Evolutionary conservation across 2,797 vertebrate species (phyloP).

Genomic region (Brotula barbata): DNA sequence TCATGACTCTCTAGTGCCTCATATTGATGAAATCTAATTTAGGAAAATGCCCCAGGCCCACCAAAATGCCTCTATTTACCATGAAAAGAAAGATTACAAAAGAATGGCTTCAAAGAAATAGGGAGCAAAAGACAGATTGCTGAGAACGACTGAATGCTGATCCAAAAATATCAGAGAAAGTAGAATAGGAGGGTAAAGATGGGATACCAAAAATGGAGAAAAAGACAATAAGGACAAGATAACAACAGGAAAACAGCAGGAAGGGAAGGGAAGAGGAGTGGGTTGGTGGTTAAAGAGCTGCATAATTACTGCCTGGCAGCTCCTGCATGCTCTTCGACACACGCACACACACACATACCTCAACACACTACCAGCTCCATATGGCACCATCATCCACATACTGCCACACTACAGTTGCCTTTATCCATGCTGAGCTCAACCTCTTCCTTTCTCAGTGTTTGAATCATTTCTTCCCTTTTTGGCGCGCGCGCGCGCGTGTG

Average conservation of each 20-base stretch:
- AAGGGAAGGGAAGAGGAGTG: slow-evolving; percentile 37
- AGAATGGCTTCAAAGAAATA: slow-evolving; percentile 36
- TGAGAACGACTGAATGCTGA: slow-evolving; percentile 43
- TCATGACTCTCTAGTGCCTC: too few relatives aligned
- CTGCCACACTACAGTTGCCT: slow-evolving; percentile 29
- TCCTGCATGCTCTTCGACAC: slow-evolving; percentile 21
- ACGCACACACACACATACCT: slow-evolving; percentile 28
- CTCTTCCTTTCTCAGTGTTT: slow-evolving; percentile 21
- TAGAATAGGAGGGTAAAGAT: slow-evolving; percentile 51
- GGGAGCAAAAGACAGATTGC: slow-evolving; percentile 40
- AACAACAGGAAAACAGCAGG: slow-evolving; percentile 59
- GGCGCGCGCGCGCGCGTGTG: slow-evolving; percentile 7
- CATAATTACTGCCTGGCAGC: slow-evolving; percentile 71
- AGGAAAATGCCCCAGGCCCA: too few relatives aligned
- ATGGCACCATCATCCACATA: slow-evolving; percentile 42
- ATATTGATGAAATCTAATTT: too few relatives aligned
- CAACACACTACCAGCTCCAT: slow-evolving; percentile 52
- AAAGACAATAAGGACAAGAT: slow-evolving; percentile 56
- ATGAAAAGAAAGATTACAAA: slow-evolving; percentile 16
- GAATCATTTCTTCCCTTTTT: slow-evolving; percentile 16
- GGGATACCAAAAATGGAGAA: slow-evolving; percentile 27
- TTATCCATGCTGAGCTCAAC: slow-evolving; percentile 41
- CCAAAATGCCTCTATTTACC: too few relatives aligned
- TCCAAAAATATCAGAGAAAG: slow-evolving; percentile 52
- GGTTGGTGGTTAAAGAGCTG: slow-evolving; percentile 63